Percentiles rank a stretch among this genome's conserved stretches.
phyloP scores from a whole-genome alignment of 2,888 invertebrate species.

The Biston betularia region DNA sequence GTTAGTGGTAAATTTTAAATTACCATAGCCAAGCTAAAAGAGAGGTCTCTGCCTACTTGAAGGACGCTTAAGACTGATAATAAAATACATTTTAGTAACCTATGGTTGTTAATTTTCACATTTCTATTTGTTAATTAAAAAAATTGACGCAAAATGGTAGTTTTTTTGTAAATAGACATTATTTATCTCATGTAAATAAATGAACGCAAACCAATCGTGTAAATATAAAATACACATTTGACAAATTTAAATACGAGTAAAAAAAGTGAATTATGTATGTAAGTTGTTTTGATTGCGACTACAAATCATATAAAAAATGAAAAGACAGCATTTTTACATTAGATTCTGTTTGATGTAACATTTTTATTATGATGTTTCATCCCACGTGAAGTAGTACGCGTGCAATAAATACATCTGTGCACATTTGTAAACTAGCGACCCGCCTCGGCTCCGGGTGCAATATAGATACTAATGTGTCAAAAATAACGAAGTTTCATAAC shows the following conservation, averaged over 20 bases:
- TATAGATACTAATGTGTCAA: too few species aligned
- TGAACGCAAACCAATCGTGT: constrained; percentile 4
- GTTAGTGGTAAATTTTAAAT: too few species aligned
- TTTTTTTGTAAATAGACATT: constrained; percentile 13
- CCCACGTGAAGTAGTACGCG: background rate
- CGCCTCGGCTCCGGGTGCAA: too few species aligned
- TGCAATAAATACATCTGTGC: background rate
- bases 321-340: constrained; percentile 8
- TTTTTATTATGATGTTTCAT: constrained; percentile 8
- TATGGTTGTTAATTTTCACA: background rate
- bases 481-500: too few species aligned
- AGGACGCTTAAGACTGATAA: background rate
- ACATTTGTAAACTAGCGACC: too few species aligned
- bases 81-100: background rate
- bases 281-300: background rate
- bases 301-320: background rate
- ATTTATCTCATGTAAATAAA: constrained; percentile 14
- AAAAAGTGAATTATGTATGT: constrained; percentile 2
- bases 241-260: constrained; percentile 1
- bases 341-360: constrained; percentile 9
- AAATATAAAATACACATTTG: constrained; percentile 12
- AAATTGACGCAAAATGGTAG: too few species aligned
- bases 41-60: too few species aligned
- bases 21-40: too few species aligned
- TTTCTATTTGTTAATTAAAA: background rate